A percentile compares a stretch with the other conserved stretches of the same genome.
These are phyloP conservation scores for Steinernema hermaphroditum DNA, from an alignment of 2,888 invertebrate species.

Conservation along the genomic window DNA sequence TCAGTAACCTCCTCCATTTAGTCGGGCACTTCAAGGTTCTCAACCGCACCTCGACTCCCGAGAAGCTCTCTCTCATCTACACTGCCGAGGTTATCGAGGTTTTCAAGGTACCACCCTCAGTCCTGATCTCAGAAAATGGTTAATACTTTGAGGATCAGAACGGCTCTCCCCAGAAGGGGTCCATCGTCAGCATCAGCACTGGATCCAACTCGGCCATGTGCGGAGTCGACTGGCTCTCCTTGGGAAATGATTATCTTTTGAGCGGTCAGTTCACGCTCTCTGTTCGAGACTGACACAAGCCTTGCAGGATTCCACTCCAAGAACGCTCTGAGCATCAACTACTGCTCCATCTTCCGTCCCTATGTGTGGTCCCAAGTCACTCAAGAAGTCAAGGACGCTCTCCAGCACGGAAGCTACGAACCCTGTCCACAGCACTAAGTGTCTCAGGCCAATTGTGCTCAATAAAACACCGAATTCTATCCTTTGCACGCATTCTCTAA, in stretches of 20 bases:
- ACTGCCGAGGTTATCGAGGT: too few species aligned
- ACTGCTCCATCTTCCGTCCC: neutral
- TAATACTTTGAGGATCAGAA: too few species aligned
- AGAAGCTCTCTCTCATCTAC: too few species aligned
- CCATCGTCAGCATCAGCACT: too few species aligned
- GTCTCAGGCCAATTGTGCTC: neutral
- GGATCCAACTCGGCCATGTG: too few species aligned
- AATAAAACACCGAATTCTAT: neutral
- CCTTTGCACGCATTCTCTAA: too few species aligned
- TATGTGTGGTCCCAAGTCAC: neutral
- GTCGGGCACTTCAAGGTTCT: too few species aligned
- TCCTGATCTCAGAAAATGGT: too few species aligned
- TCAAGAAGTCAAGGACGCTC: neutral
- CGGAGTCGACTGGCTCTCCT: neutral
- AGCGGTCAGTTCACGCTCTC: neutral
- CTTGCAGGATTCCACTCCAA: neutral
- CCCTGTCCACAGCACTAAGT: neutral
- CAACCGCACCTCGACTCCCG: too few species aligned
- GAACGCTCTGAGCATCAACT: neutral
- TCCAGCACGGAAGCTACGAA: neutral
- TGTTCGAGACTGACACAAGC: neutral
- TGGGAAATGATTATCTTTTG: neutral
- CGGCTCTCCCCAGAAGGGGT: too few species aligned
- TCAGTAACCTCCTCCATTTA: too few species aligned
- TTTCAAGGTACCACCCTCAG: too few species aligned